These are phyloP conservation scores for Acrocephalus scirpaceus DNA, from an alignment of 2,797 vertebrate genomes.

Conservation along the genomic window DNA sequence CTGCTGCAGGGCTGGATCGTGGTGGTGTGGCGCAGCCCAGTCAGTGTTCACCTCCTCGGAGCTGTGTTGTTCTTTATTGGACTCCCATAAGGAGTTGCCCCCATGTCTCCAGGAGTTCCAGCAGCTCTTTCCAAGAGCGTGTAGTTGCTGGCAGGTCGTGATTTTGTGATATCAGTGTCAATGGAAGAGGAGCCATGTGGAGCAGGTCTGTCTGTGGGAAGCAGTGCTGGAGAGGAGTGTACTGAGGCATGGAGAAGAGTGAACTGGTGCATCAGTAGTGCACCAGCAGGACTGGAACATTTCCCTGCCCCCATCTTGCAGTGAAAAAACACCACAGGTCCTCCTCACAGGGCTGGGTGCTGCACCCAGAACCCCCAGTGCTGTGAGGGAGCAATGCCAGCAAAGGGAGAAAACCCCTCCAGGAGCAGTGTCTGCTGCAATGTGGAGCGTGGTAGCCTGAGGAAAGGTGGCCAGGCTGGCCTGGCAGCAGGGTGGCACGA, in stretches of 20 bases:
- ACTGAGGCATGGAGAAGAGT: fast-evolving
- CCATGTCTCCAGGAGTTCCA: background rate
- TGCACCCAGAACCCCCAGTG: background rate
- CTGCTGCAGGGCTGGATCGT: background rate
- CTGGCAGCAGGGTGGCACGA: background rate
- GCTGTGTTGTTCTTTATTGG: background rate
- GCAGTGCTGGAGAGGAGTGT: background rate
- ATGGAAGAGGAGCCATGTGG: fast-evolving
- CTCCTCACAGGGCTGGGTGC: background rate
- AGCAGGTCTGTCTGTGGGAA: background rate
- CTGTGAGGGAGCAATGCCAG: background rate
- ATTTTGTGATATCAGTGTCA: fast-evolving
- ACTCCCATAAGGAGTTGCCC: background rate
- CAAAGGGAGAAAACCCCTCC: background rate
- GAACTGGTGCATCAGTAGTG: background rate
- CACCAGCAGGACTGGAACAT: background rate
- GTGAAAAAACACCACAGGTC: background rate
- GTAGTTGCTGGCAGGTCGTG: fast-evolving
- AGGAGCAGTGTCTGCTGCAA: background rate
- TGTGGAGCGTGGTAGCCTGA: fast-evolving
- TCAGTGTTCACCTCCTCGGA: fast-evolving
- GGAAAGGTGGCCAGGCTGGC: background rate
- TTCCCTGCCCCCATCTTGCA: background rate
- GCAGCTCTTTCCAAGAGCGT: background rate
- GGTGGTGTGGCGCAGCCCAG: fast-evolving